Evolutionary conservation across 92 coral and sea anemone genomes (phyloP).

Genomic region (Heliopora coerulea): DNA sequence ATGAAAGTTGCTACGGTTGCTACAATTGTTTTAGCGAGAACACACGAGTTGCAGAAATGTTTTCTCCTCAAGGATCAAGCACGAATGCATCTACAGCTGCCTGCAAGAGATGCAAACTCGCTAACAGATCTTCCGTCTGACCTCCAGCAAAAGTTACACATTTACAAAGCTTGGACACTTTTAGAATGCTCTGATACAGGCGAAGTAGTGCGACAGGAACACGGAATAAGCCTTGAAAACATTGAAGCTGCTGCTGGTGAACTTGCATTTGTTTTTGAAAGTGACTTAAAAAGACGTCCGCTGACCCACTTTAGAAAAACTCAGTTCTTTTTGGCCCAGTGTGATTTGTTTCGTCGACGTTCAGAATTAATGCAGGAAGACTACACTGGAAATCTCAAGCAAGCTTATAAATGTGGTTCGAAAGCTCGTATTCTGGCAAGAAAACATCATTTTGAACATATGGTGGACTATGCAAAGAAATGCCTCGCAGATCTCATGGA

Average conservation of each 20-base stretch:
- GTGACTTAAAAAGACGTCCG: background rate
- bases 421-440: too few species aligned
- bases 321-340: background rate
- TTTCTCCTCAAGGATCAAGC: background rate
- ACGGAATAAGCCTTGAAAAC: background rate
- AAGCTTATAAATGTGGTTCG: too few species aligned
- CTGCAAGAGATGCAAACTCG: background rate
- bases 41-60: background rate
- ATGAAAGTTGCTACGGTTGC: slow-evolving; percentile 43
- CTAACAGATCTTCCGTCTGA: background rate
- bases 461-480: too few species aligned
- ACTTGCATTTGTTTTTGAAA: background rate
- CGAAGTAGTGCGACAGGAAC: background rate
- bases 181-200: background rate
- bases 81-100: background rate
- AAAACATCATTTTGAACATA: too few species aligned
- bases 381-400: too few species aligned
- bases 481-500: too few species aligned
- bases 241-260: background rate
- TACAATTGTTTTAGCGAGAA: background rate
- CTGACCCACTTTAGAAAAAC: background rate
- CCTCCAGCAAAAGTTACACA: background rate
- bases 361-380: background rate
- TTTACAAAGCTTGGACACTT: background rate
- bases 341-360: background rate